These are phyloP conservation scores for Python bivittatus DNA, from an alignment of 2,113 vertebrate genomes.

Conservation along the genomic window DNA sequence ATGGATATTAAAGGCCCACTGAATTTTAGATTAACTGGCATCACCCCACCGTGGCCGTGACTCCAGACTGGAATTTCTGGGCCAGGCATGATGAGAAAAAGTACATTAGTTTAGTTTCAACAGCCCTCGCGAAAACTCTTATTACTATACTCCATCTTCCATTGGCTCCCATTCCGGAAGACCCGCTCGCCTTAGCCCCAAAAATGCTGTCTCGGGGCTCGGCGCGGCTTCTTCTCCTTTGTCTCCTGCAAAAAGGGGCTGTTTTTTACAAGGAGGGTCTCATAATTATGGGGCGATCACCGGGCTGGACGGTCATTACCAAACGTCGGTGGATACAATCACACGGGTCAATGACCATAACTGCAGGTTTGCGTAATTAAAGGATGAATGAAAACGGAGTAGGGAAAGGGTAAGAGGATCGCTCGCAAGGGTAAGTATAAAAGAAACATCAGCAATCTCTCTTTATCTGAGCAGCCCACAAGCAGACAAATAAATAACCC, in stretches of 20 bases:
- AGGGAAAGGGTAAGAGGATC: neutral
- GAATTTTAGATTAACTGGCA: neutral
- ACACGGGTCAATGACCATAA: neutral
- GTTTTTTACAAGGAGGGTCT: neutral
- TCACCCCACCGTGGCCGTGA: neutral
- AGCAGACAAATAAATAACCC: neutral
- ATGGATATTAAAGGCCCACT: neutral
- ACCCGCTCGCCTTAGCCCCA: neutral
- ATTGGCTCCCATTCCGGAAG: neutral
- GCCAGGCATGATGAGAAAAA: neutral
- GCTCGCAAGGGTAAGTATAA: neutral
- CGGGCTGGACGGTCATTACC: neutral
- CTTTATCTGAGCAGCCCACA: neutral
- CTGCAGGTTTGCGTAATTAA: neutral
- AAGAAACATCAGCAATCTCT: neutral
- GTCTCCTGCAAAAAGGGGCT: neutral
- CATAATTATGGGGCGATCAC: neutral
- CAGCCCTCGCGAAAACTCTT: neutral
- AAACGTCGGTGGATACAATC: neutral
- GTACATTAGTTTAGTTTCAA: neutral
- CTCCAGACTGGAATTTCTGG: neutral
- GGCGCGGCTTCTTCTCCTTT: neutral
- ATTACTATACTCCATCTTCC: neutral
- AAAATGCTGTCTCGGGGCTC: no score
- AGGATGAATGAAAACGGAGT: neutral